Base-by-base conservation (phyloP, 2,797 vertebrate genomes). In the Propithecus perrieri region DNA sequence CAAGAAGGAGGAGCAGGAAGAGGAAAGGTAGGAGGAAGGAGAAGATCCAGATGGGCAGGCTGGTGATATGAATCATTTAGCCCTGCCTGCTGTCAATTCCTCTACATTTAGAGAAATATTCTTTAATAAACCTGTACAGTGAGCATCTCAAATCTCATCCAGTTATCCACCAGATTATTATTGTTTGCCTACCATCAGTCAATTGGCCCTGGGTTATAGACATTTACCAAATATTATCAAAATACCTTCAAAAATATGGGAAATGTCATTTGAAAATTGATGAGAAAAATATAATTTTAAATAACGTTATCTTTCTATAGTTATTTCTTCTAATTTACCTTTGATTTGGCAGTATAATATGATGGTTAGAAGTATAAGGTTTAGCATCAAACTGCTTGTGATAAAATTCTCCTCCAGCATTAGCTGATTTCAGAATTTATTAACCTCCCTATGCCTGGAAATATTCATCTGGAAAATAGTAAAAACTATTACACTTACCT, bases 291-390 rank as follows among this genome's bases (percentile, higher is more conserved):
- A 33, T 85, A 41, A 69, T 17, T 87, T 85, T 81, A 61, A 80
- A 55, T 57, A 72, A 33, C 48, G 55, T 72, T 76, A 79, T 79
- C 1, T 83, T 76, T n/a, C 3, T 20, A 20, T 80, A 43, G 9
- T 87, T 89, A 46, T 86, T 94, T 74, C 22, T 79, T 83, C 26
- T 50, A 65, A 78, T 90, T 91, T 65, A 71, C 61, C 20, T 14
- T 83, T 84, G 33, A 84, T 75, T 79, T 87, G 4, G 18, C 26
- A 94, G 4, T 63, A 50, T 74, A 75, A 69, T 69, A 46, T 59
- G 7, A n/a, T 57, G 5, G 2, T 9, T 86, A 76, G 18, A 90
- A 74, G 5, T 86, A 0, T 50, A 59, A 69, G 2, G 57, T 78
- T 14, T 57, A 80, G 61, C 63, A 91, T 76, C 28, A 71, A n/a